Percentiles rank a stretch among this genome's conserved stretches.
Conservation (phyloP, 2,888 invertebrate species). For the Tiliacea aurago region DNA sequence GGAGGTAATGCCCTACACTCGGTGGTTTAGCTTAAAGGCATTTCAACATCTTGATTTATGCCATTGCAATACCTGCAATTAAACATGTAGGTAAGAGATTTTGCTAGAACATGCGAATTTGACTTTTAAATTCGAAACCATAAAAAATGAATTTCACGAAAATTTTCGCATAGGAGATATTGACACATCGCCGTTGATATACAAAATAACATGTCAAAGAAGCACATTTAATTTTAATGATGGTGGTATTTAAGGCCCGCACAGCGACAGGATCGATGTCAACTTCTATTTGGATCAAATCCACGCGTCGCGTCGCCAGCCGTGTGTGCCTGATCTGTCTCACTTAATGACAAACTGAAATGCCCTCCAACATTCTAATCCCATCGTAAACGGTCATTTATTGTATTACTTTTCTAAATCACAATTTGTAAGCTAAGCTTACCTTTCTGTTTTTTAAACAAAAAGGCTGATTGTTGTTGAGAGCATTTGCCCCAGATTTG, state of each 20-base stretch:
- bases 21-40: no score
- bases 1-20: no score
- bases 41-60: no score
- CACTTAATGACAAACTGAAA: conserved; percentile 23
- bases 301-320: background rate
- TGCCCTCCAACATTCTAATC: conserved; percentile 29
- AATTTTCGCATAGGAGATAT: no score
- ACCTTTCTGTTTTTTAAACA: conserved; percentile 27
- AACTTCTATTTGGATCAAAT: conserved; percentile 28
- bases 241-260: conserved; percentile 5
- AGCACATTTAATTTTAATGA: conserved; percentile 2
- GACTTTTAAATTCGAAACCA: no score
- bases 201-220: background rate
- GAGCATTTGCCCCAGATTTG: conserved; percentile 20
- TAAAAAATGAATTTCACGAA: no score
- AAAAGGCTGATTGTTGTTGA: conserved; percentile 35
- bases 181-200: no score
- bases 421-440: conserved; percentile 47
- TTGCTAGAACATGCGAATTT: no score
- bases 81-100: no score
- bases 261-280: conserved; percentile 10
- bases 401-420: conserved; percentile 32
- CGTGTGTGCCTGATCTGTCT: conserved; percentile 30
- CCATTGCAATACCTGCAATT: no score
- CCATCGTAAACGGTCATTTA: conserved; percentile 3